Percentiles rank a stretch among this genome's conserved stretches.
Evolutionary conservation across 2,888 invertebrate genomes (phyloP).

Genomic region (Abrostola triplasia): DNA sequence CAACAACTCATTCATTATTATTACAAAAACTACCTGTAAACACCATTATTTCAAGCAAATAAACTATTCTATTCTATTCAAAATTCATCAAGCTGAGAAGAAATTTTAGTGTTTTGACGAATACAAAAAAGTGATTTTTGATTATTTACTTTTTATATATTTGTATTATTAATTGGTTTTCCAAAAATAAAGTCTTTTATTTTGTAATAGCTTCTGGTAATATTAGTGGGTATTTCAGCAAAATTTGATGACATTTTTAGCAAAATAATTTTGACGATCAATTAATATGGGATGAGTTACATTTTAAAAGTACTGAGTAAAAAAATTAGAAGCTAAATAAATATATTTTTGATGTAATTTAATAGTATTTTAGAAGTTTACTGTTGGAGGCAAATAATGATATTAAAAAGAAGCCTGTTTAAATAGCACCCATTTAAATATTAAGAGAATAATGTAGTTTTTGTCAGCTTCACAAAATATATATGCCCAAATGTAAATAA

Average conservation of each 20-base stretch:
- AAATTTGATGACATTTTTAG: constrained; percentile 8
- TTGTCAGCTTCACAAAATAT: constrained; percentile 17
- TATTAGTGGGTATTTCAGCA: background rate
- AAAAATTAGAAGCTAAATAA: too few species aligned
- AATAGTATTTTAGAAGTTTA: background rate
- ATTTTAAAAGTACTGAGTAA: background rate
- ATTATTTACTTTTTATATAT: too few species aligned
- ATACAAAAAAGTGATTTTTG: constrained; percentile 20
- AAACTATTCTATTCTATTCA: too few species aligned
- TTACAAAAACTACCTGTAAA: too few species aligned
- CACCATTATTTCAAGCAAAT: too few species aligned
- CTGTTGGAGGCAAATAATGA: too few species aligned
- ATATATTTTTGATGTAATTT: background rate
- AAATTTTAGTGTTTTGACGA: constrained; percentile 21
- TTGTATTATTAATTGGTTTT: too few species aligned
- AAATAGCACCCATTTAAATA: too few species aligned
- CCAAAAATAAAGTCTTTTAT: constrained; percentile 3
- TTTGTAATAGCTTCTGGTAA: constrained; percentile 4
- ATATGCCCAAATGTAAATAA: constrained; percentile 28
- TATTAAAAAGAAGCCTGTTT: too few species aligned
- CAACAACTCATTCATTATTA: constrained; percentile 21
- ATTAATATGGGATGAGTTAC: constrained; percentile 10
- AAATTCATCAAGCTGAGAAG: constrained; percentile 23
- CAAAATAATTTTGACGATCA: constrained; percentile 8
- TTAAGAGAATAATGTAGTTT: too few species aligned